A percentile compares a stretch with the other conserved stretches of the same genome.
These are phyloP conservation scores for Calyptomena viridis DNA, from an alignment of 2,113 vertebrate species.

Conservation along the genomic window DNA sequence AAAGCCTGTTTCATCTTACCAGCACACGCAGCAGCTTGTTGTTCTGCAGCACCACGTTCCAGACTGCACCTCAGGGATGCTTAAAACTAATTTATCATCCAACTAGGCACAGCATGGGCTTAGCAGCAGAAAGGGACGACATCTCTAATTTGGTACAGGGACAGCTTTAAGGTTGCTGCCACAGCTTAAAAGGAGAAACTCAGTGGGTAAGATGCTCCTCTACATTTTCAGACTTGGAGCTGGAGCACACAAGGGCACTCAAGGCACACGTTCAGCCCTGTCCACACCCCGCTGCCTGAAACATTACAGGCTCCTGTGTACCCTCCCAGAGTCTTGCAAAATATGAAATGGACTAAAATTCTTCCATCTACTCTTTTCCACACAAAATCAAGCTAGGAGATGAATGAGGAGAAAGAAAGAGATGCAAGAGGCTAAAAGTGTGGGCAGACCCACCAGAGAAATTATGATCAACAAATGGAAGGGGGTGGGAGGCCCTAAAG, in stretches of 20 bases:
- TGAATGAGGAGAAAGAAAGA: background rate
- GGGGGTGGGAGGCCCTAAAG: background rate
- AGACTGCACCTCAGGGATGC: background rate
- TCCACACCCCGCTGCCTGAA: accelerated
- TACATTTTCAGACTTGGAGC: background rate
- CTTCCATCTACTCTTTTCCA: background rate
- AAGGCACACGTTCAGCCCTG: accelerated
- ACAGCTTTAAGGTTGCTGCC: background rate
- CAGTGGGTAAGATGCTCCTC: background rate
- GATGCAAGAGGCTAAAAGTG: background rate
- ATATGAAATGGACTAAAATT: background rate
- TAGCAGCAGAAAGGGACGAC: background rate
- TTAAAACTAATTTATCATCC: slow-evolving; percentile 27
- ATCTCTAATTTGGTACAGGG: background rate
- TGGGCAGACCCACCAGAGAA: background rate
- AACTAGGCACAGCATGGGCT: background rate
- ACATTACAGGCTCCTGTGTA: background rate
- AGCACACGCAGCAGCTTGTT: background rate
- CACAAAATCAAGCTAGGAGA: background rate
- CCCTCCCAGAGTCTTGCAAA: background rate
- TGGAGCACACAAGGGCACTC: background rate
- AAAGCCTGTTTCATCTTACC: background rate
- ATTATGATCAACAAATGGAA: background rate
- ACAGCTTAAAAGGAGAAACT: background rate
- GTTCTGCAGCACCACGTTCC: background rate